Percentiles rank a stretch among this genome's conserved stretches.
phyloP scores from a whole-genome alignment of 2,888 invertebrate genomes.

The Charanyca ferruginea region DNA sequence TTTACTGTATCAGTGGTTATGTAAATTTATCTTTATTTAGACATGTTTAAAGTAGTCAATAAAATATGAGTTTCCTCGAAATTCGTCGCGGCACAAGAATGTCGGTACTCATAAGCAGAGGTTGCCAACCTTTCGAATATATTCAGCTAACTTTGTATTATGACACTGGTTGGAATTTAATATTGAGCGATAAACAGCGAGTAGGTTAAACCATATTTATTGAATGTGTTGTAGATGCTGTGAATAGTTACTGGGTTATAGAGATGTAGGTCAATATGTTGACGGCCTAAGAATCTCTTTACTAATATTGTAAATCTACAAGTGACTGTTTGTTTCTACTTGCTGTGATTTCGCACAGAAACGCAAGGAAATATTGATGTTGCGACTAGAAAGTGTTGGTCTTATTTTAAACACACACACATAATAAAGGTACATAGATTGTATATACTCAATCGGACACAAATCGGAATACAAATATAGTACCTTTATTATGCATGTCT shows the following conservation, averaged over 20 bases:
- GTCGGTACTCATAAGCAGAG: slow-evolving; percentile 19
- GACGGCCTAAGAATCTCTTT: not conserved
- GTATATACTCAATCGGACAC: no score
- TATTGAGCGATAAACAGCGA: slow-evolving; percentile 17
- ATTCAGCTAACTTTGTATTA: slow-evolving; percentile 46
- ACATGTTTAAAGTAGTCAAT: slow-evolving; percentile 3
- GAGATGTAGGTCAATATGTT: slow-evolving; percentile 16
- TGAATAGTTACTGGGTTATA: slow-evolving; percentile 6
- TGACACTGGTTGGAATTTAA: slow-evolving; percentile 17
- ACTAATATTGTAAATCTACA: not conserved
- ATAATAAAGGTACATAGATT: no score
- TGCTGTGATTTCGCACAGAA: not conserved
- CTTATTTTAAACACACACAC: no score
- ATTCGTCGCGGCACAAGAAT: slow-evolving; percentile 36
- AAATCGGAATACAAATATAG: no score
- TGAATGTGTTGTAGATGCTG: slow-evolving; percentile 25
- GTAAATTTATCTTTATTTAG: slow-evolving; percentile 34
- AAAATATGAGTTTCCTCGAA: slow-evolving; percentile 29
- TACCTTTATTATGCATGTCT: no score
- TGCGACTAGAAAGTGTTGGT: no score
- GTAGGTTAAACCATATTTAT: slow-evolving; percentile 34
- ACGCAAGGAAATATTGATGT: no score
- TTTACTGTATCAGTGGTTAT: no score
- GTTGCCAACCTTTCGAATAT: slow-evolving; percentile 49
- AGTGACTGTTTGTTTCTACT: not conserved